Conservation (phyloP, 2,797 vertebrate species). For the Pantherophis vulpinus region DNA sequence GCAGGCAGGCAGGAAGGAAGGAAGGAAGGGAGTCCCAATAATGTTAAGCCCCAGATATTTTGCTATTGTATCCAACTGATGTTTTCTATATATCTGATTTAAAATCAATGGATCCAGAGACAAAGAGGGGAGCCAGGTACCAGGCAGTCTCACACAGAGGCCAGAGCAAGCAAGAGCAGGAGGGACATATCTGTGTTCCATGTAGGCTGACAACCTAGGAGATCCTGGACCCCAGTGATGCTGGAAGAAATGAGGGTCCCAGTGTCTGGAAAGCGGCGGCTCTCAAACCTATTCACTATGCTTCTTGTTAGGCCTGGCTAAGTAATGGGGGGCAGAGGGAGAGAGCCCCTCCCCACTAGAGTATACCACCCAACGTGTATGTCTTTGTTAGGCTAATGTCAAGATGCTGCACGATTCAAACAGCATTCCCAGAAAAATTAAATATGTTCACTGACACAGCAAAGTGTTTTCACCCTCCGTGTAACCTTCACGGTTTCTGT, state of each 20-base stretch:
- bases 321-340: slow-evolving; percentile 51
- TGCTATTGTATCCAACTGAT: not conserved
- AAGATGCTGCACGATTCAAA: slow-evolving; percentile 71
- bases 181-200: not conserved
- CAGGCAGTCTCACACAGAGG: not conserved
- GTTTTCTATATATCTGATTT: not conserved
- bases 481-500: slow-evolving; percentile 81
- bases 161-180: not conserved
- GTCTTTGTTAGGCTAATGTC: slow-evolving; percentile 80
- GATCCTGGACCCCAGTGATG: not conserved
- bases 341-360: slow-evolving; percentile 48
- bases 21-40: not conserved
- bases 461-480: slow-evolving; percentile 82
- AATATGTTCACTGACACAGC: slow-evolving; percentile 81
- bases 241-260: no score
- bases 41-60: not conserved
- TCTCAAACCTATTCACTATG: not conserved
- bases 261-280: no score
- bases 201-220: not conserved
- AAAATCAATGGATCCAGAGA: not conserved
- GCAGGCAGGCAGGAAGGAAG: not conserved
- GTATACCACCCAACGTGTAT: slow-evolving; percentile 62
- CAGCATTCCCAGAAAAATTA: slow-evolving; percentile 81
- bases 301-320: slow-evolving; percentile 44
- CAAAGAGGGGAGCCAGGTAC: not conserved